phyloP scores from a whole-genome alignment of 2,797 vertebrate genomes.

The Artibeus lituratus region DNA sequence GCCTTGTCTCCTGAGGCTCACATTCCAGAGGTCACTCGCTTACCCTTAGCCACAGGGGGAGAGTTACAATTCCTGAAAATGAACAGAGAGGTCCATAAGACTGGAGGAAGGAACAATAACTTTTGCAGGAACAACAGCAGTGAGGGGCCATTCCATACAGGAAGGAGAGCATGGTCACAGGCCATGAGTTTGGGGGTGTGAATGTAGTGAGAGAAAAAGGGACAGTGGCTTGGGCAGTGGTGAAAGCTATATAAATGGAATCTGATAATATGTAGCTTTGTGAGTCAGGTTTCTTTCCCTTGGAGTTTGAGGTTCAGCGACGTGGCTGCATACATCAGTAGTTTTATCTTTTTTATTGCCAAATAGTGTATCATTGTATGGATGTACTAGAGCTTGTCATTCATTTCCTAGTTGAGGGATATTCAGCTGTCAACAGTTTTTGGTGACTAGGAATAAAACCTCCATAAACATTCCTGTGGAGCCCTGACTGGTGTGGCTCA shows the following conservation, averaged over 20 bases:
- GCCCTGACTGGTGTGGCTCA: too few species aligned
- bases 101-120: not conserved
- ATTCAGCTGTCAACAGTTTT: not conserved
- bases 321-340: too few species aligned
- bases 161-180: not conserved
- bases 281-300: not conserved
- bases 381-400: not conserved
- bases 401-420: not conserved
- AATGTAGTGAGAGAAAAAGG: not conserved
- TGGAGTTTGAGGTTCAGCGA: not conserved
- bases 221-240: not conserved
- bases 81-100: too few species aligned
- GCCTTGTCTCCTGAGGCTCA: too few species aligned
- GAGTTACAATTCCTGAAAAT: too few species aligned
- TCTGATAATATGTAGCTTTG: fast-evolving
- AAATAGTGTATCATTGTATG: fast-evolving
- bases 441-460: not conserved
- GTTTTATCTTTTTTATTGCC: not conserved
- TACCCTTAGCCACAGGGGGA: too few species aligned
- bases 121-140: not conserved
- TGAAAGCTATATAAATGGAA: not conserved
- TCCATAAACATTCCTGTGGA: not conserved
- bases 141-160: not conserved
- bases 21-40: too few species aligned
- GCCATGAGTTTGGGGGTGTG: not conserved